phyloP scores from a whole-genome alignment of 2,888 invertebrate species.

The Chymomyza procnemis region DNA sequence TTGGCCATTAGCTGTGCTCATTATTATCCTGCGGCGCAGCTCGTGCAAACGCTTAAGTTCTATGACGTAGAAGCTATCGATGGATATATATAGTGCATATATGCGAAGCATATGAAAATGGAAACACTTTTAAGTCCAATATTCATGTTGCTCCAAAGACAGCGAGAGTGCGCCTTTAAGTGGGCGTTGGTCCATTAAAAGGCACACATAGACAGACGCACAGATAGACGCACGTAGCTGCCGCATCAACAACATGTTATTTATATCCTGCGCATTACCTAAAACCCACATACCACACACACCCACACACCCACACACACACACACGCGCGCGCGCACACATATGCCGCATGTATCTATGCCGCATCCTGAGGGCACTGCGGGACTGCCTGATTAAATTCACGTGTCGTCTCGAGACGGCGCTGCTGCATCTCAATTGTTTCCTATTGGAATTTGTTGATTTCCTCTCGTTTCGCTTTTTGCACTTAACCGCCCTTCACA shows the following conservation, averaged over 20 bases:
- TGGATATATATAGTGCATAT: conserved; percentile 28
- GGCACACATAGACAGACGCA: conserved; percentile 5
- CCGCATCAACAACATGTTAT: conserved; percentile 61
- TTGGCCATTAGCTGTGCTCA: conserved; percentile 25
- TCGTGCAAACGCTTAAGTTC: conserved; percentile 60
- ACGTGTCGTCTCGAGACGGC: conserved; percentile 57
- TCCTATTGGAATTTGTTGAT: conserved; percentile 63
- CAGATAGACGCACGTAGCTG: conserved; percentile 6
- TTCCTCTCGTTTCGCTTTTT: conserved; percentile 2
- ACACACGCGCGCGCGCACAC: no score
- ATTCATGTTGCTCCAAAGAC: background rate
- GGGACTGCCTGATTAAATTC: conserved; percentile 70
- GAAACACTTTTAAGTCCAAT: background rate
- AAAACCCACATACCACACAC: conserved; percentile 35
- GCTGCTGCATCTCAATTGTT: conserved; percentile 48
- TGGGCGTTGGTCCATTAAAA: conserved; percentile 40
- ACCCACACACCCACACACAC: conserved; percentile 2
- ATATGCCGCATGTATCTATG: conserved; percentile 2
- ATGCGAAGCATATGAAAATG: background rate
- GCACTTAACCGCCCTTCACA: background rate
- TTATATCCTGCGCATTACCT: conserved; percentile 56
- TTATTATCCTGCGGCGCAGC: conserved; percentile 56
- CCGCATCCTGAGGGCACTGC: conserved; percentile 21
- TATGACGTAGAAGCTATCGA: conserved; percentile 23
- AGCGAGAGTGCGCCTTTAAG: conserved; percentile 18